Evolutionary conservation across 2,113 vertebrate genomes (phyloP).

Genomic region (Equus przewalskii): DNA sequence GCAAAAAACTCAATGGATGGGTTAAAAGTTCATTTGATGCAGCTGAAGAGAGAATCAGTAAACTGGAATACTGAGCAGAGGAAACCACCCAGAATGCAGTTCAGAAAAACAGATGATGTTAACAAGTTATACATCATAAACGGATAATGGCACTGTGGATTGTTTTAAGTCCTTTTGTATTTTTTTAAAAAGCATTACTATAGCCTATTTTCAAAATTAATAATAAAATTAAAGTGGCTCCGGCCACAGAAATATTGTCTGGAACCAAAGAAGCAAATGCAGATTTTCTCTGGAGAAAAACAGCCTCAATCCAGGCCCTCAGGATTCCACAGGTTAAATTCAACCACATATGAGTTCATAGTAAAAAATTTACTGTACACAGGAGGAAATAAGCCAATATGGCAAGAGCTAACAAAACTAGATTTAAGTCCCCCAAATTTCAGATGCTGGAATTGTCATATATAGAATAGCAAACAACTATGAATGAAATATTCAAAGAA

Average conservation of each 20-base stretch:
- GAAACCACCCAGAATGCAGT: neutral
- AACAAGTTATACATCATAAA: neutral
- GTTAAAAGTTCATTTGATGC: neutral
- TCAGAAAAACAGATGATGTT: neutral
- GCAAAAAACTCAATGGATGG: neutral
- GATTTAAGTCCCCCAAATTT: neutral
- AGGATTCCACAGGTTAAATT: neutral
- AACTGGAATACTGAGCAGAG: neutral
- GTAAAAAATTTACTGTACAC: neutral
- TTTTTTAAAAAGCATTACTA: neutral
- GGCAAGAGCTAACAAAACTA: neutral
- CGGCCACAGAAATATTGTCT: neutral
- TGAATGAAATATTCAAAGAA: neutral
- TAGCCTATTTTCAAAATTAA: neutral
- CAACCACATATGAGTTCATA: neutral
- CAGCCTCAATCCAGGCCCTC: neutral
- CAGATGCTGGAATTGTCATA: neutral
- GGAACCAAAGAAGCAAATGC: neutral
- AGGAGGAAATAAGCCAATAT: neutral
- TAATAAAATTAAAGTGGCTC: neutral
- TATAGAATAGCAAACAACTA: neutral
- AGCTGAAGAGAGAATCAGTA: neutral
- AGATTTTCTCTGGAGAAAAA: neutral
- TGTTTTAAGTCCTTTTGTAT: neutral
- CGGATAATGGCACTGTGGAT: neutral